These are phyloP conservation scores for Mnemiopsis leidyi DNA, from an alignment of 37 sponge, comb jelly and placozoan genomes.

Conservation along the genomic window DNA sequence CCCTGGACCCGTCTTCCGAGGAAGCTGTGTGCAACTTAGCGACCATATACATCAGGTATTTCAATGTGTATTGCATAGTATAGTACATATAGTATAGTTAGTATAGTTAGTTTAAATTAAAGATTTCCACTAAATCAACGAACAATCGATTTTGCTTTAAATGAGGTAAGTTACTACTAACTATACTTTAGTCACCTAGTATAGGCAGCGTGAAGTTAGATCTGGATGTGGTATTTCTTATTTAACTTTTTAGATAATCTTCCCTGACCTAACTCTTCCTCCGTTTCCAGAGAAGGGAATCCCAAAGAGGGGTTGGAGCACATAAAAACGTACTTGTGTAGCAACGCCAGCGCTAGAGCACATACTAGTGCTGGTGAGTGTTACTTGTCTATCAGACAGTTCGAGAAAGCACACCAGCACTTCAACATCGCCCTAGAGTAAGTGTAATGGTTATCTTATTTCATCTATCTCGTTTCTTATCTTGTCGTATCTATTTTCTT, in stretches of 20 bases:
- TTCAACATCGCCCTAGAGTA: slow-evolving; percentile 43
- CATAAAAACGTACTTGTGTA: neutral
- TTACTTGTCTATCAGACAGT: slow-evolving; percentile 10
- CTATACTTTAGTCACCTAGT: too few species aligned
- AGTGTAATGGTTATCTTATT: neutral
- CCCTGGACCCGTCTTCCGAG: slow-evolving; percentile 29
- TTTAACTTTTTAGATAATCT: too few species aligned
- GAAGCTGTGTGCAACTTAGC: slow-evolving; percentile 30
- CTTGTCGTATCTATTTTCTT: neutral
- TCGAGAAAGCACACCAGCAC: slow-evolving; percentile 34
- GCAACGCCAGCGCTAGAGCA: neutral
- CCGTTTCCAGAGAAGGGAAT: slow-evolving; percentile 17
- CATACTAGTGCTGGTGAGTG: slow-evolving; percentile 45
- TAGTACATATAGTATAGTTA: neutral
- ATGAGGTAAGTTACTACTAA: too few species aligned
- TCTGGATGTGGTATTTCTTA: too few species aligned
- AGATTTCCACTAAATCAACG: too few species aligned
- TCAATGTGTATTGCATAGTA: neutral
- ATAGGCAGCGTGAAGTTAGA: too few species aligned
- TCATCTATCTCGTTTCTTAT: too few species aligned
- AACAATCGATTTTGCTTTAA: too few species aligned
- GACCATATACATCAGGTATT: slow-evolving; percentile 9
- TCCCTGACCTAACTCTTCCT: too few species aligned
- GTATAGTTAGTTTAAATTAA: too few species aligned
- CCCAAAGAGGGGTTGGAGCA: slow-evolving; percentile 23